Base-by-base conservation (phyloP, 2,888 invertebrate genomes). In the Anticlea derivata region DNA sequence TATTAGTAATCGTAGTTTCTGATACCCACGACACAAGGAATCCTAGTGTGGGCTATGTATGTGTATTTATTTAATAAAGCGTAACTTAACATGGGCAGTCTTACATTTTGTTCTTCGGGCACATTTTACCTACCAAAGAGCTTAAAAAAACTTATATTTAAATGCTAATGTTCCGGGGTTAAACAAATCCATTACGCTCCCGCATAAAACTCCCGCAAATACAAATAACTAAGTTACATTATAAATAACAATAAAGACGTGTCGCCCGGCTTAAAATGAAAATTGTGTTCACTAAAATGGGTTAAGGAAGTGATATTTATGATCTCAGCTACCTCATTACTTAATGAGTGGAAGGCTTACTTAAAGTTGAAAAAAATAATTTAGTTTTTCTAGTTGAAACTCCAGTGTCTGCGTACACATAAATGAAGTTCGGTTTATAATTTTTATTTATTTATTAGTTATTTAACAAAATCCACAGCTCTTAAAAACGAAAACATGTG, bases 301-400 rank as follows among this genome's bases (percentile, higher is more conserved):
- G 77, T 73, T 70, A 83, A 86, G 86, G 83, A 86, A 89, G 86
- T 86, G 82, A 86, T 85, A 91, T 89, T 87, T 88, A 90, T 83
- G 75, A 63, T 53, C 61, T 63, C 55, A 58, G 7, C 50, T 10
- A 46, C 38, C 58, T 59, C 57, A 59, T 48, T 52, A 56, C 47
- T 41, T 58, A 60, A 62, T 60, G 59, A 61, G 50, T 3, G n/a
- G 23, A 7, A 34, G 35, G 17, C 20, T 29, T 8, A 30, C n/a
- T 12, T 24, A 49, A 49, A 37, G 41, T 43, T 26, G 24, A 24
- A 8, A 12, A 17, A n/a, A 24, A 38, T 48, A n/a, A 31, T 43
- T 31, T 26, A 10, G 10, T 22, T 40, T 34, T 34, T 35, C 20
- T 20, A 34, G 34, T 34, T 6, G 34, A 22, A 34, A 22, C 2